Percentiles rank a stretch among this genome's conserved stretches.
These are phyloP conservation scores for Xenotilapia caudafasciata DNA, from an alignment of 2,113 vertebrate species.

Conservation along the genomic window DNA sequence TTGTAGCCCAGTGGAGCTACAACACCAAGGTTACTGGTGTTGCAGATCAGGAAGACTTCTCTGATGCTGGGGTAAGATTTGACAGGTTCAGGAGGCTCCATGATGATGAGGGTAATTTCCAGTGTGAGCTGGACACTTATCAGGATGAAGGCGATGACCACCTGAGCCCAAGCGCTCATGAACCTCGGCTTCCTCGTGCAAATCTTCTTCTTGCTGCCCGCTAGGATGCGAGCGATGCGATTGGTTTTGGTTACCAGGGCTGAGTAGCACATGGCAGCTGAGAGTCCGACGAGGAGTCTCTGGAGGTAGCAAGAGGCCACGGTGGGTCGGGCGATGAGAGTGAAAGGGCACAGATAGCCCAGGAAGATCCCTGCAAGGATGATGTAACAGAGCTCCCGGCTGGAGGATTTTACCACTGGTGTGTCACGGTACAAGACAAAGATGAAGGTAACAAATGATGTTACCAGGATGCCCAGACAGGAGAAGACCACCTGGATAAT, in stretches of 20 bases:
- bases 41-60: slow-evolving; percentile 96
- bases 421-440: slow-evolving; percentile 96
- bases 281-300: slow-evolving; percentile 91
- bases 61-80: slow-evolving; percentile 94
- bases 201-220: slow-evolving; percentile 98
- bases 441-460: slow-evolving; percentile 92
- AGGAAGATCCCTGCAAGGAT: slow-evolving; percentile 95
- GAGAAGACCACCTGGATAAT: slow-evolving; percentile 93
- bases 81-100: slow-evolving; percentile 91
- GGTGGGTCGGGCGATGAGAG: slow-evolving; percentile 89
- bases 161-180: slow-evolving; percentile 97
- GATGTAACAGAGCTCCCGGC: slow-evolving; percentile 96
- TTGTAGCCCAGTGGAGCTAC: slow-evolving; percentile 96
- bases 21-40: slow-evolving; percentile 92
- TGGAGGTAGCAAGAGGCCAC: slow-evolving; percentile 92
- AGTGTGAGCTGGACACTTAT: slow-evolving; percentile 88
- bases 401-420: slow-evolving; percentile 96
- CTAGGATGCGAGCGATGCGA: slow-evolving; percentile 93
- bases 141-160: slow-evolving; percentile 88
- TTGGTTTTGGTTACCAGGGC: slow-evolving; percentile 97
- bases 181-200: slow-evolving; percentile 94
- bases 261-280: slow-evolving; percentile 96
- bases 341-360: slow-evolving; percentile 94
- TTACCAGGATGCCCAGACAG: slow-evolving; percentile 92
- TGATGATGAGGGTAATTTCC: slow-evolving; percentile 87